Evolutionary conservation across 2,113 vertebrate species (phyloP), one percentile per base, ranked within the genome.

Genomic region (Xenus cinereus): DNA sequence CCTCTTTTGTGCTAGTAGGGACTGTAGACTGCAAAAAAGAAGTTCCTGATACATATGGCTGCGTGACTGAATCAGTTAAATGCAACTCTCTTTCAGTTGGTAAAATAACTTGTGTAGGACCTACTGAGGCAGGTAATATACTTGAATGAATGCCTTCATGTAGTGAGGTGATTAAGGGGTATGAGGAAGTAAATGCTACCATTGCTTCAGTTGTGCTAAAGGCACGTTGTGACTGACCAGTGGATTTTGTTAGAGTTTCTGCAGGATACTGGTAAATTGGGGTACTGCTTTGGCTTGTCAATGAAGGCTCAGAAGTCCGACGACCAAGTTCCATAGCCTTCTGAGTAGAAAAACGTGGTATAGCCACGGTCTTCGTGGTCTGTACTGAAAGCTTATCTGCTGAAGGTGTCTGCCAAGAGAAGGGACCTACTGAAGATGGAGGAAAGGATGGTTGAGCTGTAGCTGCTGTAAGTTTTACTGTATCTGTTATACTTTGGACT

Each of bases 271-370:
- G 83, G 63, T 93, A 78, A 41, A 88, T 18, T 23, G 91, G 50
- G 41, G 90, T 93, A 27, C 72, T 93, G 48, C 91, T 93, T 79
- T 63, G 93, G 41, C 97, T 97, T 21, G 93, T 95, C 84, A 90
- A 39, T 11, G 78, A 93, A 76, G 91, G 35, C 57, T 84, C 72
- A 37, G 97, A 93, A 73, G 97, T 88, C 46, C 96, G 95, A 54
- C 1, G 95, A 43, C 78, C 93, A 87, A 48, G 81, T 79, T 81
- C 97, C 60, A 14, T 8, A 57, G 8, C 64, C 62, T 14, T 96
- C 84, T 75, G 64, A 86, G 94, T 81, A 93, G 37, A 94, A 86
- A 85, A 89, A 86, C 6, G 95, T 90, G 45, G 94, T 91, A 14
- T 13, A 94, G 12, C 32, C 9, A 20, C 77, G 94, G 92, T 24